phyloP scores from a whole-genome alignment of 2,797 vertebrate genomes.

The Miichthys miiuy region DNA sequence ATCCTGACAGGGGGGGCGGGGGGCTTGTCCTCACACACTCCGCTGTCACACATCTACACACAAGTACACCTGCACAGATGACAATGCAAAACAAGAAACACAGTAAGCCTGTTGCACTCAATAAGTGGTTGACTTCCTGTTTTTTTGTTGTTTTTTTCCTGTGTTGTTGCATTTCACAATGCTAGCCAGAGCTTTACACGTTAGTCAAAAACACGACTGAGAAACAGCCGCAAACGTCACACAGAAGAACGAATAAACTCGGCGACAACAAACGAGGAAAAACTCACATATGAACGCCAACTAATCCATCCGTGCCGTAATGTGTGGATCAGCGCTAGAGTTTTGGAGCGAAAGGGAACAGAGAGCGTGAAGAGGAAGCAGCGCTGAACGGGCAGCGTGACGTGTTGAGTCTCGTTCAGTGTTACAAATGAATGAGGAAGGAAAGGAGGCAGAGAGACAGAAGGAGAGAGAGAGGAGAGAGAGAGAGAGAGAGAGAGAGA shows the following conservation, averaged over 20 bases:
- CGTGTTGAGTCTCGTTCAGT: constrained; percentile 66
- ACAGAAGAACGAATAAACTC: neutral
- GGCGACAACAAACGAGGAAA: neutral
- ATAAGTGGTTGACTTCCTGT: constrained; percentile 58
- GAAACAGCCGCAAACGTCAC: neutral
- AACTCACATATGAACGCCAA: constrained; percentile 24
- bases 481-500: constrained; percentile 3
- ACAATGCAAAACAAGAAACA: neutral
- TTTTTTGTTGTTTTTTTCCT: constrained; percentile 21
- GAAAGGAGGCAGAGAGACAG: constrained; percentile 54
- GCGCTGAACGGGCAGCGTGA: constrained; percentile 56
- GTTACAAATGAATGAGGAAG: constrained; percentile 75
- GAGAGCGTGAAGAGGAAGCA: constrained; percentile 69
- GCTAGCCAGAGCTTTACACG: neutral
- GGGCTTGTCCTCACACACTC: constrained; percentile 97
- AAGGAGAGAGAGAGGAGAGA: constrained; percentile 10
- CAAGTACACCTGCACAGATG: constrained; percentile 74
- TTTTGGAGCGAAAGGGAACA: constrained; percentile 46
- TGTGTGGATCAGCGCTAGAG: constrained; percentile 9
- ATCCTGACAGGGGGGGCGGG: constrained; percentile 97
- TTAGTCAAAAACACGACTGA: neutral
- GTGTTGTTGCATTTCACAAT: constrained; percentile 36
- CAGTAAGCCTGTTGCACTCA: neutral
- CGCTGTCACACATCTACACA: constrained; percentile 97
- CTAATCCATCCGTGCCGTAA: constrained; percentile 38